Base-by-base conservation (phyloP, 2,888 invertebrate genomes). In the Pelosia muscerda region DNA sequence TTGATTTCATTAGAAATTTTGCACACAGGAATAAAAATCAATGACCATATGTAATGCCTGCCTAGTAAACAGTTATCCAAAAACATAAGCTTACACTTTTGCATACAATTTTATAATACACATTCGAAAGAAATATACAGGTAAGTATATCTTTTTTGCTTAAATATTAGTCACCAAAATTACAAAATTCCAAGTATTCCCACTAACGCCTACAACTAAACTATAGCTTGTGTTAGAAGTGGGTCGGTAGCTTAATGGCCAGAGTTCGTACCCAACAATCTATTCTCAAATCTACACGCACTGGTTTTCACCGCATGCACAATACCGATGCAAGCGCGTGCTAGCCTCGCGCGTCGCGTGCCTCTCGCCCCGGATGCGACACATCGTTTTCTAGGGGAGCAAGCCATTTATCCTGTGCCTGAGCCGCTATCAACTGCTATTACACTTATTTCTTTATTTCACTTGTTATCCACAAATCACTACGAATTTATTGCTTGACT, bases 381-480 rank as follows among this genome's bases (percentile, higher is more conserved):
- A 85, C 81, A 85, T 83, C 84, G 86, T 85, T 91, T 92, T 93
- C 92, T 93, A 91, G 88, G 88, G 90, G 90, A 86, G 79, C 79
- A 83, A 74, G 79, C 83, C 77, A 84, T 86, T 87, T 86, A 86
- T 87, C 87, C 87, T 85, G 75, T 63, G 78, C 54, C 26, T n/a
- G 49, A 49, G 55, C 65, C 76, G 69, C 73, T 68, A 72, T 74
- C 72, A 71, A 76, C 68, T 70, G 67, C 73, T 69, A 79, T 79
- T 74, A 78, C 73, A 81, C 75, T 79, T 81, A 79, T 72, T 72
- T 79, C 75, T 79, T 75, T 77, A 72, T 64, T 68, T 72, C 31
- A 63, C 61, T 75, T 69, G 75, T 69, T 74, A 77, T 75, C 71
- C 67, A 77, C 78, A 77, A 77, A 77, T 78, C 77, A 73, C 75